phyloP scores from a whole-genome alignment of 2,797 vertebrate genomes.

The Pangasius krempfi region DNA sequence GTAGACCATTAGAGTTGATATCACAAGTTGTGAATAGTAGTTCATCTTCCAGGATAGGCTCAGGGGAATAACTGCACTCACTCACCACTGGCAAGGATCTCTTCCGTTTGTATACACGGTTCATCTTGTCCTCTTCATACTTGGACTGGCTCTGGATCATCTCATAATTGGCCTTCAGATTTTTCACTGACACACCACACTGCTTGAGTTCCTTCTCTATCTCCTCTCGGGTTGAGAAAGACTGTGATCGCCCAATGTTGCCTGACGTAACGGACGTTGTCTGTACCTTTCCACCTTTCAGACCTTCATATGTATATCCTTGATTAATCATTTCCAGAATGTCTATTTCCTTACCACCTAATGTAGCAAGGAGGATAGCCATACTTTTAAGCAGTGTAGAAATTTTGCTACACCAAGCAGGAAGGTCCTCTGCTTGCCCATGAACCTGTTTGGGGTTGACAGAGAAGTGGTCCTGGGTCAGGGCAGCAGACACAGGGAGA shows the following conservation, averaged over 20 bases:
- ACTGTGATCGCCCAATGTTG: conserved; percentile 84
- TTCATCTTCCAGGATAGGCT: conserved; percentile 79
- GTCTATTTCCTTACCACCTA: conserved; percentile 80
- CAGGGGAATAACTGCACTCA: conserved; percentile 68
- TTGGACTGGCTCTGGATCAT: conserved; percentile 72
- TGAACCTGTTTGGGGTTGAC: conserved; percentile 86
- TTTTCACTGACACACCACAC: conserved; percentile 91
- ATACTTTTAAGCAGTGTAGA: conserved; percentile 83
- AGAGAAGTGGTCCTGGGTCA: conserved; percentile 79
- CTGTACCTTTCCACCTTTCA: conserved; percentile 57
- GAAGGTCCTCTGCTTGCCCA: conserved; percentile 83
- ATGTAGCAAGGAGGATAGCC: conserved; percentile 82
- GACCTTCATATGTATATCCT: conserved; percentile 68
- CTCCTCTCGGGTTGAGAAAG: conserved; percentile 88
- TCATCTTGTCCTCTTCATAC: conserved; percentile 56
- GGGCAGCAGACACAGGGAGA: conserved; percentile 78
- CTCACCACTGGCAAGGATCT: conserved; percentile 75
- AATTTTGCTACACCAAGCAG: conserved; percentile 86
- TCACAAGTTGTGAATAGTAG: conserved; percentile 61
- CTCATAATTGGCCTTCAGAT: conserved; percentile 92
- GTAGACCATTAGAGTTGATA: conserved; percentile 52
- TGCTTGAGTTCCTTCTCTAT: conserved; percentile 89
- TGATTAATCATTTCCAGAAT: conserved; percentile 80
- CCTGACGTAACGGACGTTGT: conserved; percentile 57
- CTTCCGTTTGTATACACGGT: conserved; percentile 79